Evolutionary conservation across 2,113 vertebrate genomes (phyloP), one percentile per base, ranked within the genome.

Genomic region (Scolopax mira): DNA sequence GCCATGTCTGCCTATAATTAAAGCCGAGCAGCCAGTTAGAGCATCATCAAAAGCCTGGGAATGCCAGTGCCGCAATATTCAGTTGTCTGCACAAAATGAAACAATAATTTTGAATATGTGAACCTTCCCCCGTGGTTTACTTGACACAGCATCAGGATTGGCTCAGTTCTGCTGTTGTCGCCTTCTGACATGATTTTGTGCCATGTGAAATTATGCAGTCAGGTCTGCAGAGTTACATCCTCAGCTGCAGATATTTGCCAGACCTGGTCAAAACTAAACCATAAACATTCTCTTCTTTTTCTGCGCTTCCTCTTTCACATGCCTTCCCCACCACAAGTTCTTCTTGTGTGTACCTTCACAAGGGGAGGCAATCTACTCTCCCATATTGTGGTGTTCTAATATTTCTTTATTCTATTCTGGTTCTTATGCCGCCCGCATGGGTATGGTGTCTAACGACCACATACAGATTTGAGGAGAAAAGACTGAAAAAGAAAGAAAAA

Each of bases 371-470:
- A 49, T 4, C 30, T 42, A 24, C 31, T 60, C 12, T 27, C 33
- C 31, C n/a, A 30, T 55, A 51, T 30, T 58, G 25, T 71, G 31
- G 11, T 74, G 31, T 48, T 86, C 72, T 85, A 89, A 72, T 86
- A 81, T 74, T 78, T 78, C 51, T 75, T 84, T 82, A 52, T 70
- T 60, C 72, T 89, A 11, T 94, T 89, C 77, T 65, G 46, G n/a
- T 81, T 75, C 61, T 81, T 75, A 65, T 21, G 27, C 80, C 23
- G 0, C 86, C 90, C 65, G 82, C 83, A 73, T 66, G 54, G 89
- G 48, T 84, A 65, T 81, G 57, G 69, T 81, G 44, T 81, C 48
- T 93, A 96, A 65, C 89, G 44, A 78, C 42, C 42, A 79, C 65
- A 58, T 23, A 18, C 18, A 51, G 19, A 85, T 72, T 42, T 65